These are phyloP conservation scores for Poliocrania exsul DNA, from an alignment of 2,797 vertebrate genomes.

Conservation along the genomic window DNA sequence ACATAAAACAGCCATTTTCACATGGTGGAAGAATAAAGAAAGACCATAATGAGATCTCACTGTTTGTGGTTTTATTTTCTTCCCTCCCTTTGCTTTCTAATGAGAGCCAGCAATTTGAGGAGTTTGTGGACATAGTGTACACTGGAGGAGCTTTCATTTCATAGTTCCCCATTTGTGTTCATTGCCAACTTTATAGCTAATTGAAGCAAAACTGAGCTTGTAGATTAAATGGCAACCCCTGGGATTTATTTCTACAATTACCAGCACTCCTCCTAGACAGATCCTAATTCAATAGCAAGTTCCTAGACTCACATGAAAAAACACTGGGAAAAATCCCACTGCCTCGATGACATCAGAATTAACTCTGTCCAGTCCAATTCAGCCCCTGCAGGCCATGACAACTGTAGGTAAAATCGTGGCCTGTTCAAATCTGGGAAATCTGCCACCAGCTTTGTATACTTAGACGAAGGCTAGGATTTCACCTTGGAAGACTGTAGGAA, in stretches of 20 bases:
- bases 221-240: constrained; percentile 60
- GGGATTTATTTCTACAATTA: constrained; percentile 60
- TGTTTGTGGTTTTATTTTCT: constrained; percentile 43
- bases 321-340: constrained; percentile 42
- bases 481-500: constrained; percentile 18
- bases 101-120: constrained; percentile 15
- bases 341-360: constrained; percentile 48
- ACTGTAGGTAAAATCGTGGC: not conserved
- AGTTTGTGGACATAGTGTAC: constrained; percentile 32
- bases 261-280: constrained; percentile 42
- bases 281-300: constrained; percentile 49
- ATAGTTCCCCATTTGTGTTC: constrained; percentile 38
- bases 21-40: constrained; percentile 35
- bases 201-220: constrained; percentile 59
- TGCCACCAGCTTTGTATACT: constrained; percentile 26
- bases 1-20: not conserved
- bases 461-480: constrained; percentile 39
- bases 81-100: constrained; percentile 12
- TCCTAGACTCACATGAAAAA: constrained; percentile 34
- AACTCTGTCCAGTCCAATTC: constrained; percentile 30
- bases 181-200: constrained; percentile 61
- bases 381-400: not conserved
- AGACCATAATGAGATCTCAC: constrained; percentile 33
- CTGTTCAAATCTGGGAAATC: constrained; percentile 31
- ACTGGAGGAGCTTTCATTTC: constrained; percentile 44